phyloP scores from a whole-genome alignment of 2,797 vertebrate species.

The Furcifer pardalis region DNA sequence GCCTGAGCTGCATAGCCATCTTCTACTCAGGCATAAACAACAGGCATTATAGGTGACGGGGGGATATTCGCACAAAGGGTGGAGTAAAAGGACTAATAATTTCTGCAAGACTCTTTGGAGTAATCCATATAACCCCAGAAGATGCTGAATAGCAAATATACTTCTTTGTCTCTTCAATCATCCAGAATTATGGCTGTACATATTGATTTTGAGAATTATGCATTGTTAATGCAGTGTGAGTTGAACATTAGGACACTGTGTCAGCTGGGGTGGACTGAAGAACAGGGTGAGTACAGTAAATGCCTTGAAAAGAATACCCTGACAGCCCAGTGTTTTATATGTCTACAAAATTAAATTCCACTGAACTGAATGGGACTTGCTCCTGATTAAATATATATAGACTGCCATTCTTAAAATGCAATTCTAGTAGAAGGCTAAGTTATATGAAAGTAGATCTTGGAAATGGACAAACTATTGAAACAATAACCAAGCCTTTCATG shows the following conservation, averaged over 20 bases:
- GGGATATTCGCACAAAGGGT: conserved; percentile 5
- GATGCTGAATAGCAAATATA: conserved; percentile 13
- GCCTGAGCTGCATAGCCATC: background rate
- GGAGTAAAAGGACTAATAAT: background rate
- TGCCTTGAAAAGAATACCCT: background rate
- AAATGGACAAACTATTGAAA: background rate
- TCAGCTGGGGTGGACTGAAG: conserved; percentile 24
- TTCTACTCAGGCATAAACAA: background rate
- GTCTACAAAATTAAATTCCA: background rate
- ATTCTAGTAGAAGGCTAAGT: background rate
- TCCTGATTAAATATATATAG: background rate
- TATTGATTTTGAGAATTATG: conserved; percentile 37
- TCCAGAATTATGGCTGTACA: conserved; percentile 5
- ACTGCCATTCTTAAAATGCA: background rate
- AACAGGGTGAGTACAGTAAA: conserved; percentile 21
- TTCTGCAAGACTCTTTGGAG: conserved; percentile 2
- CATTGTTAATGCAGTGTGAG: conserved; percentile 34
- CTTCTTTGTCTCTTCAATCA: conserved; percentile 18
- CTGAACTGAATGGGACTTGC: background rate
- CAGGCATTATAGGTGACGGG: background rate
- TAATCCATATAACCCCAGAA: conserved; percentile 10
- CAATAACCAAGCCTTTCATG: background rate
- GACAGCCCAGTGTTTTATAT: background rate
- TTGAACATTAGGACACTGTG: conserved; percentile 25
- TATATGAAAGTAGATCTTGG: background rate